These are phyloP conservation scores for Polydrusus pterygomalis DNA, from an alignment of 2,888 invertebrate species.

Conservation along the genomic window DNA sequence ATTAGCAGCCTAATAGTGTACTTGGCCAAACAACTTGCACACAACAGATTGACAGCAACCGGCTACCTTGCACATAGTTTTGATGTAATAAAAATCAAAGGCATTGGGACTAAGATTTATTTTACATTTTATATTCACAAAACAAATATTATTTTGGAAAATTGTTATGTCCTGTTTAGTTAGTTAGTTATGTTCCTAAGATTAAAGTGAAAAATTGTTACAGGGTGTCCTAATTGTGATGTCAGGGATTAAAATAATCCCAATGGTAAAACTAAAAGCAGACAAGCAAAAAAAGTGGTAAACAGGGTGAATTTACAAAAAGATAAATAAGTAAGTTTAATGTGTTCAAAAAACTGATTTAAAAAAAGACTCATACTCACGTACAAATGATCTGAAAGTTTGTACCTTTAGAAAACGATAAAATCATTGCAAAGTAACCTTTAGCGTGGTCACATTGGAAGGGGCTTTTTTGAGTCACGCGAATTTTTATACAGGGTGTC, in stretches of 20 bases:
- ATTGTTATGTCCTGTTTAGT: background rate
- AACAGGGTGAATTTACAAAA: conserved; percentile 45
- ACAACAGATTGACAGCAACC: too few species aligned
- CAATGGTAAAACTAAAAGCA: conserved; percentile 32
- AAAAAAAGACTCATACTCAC: conserved; percentile 33
- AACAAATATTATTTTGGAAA: conserved; percentile 9
- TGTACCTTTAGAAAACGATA: conserved; percentile 17
- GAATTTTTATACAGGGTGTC: too few species aligned
- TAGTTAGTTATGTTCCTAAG: conserved; percentile 5
- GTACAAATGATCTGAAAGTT: conserved; percentile 23
- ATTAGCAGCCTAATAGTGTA: too few species aligned
- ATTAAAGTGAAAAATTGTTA: conserved; percentile 23
- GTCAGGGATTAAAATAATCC: conserved; percentile 23
- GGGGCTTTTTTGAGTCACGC: background rate
- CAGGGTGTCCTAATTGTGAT: conserved; percentile 48
- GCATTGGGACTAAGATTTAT: conserved; percentile 1
- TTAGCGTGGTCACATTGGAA: background rate
- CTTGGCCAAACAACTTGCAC: too few species aligned
- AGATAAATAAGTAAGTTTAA: conserved; percentile 32
- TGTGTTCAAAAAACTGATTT: conserved; percentile 42
- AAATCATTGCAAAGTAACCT: conserved; percentile 45
- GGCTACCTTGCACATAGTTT: too few species aligned
- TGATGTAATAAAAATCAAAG: too few species aligned
- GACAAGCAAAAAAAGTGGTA: conserved; percentile 25
- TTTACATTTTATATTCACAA: background rate